Conservation (phyloP, 1,140 invertebrate species). For the Scylla paramamosain region DNA sequence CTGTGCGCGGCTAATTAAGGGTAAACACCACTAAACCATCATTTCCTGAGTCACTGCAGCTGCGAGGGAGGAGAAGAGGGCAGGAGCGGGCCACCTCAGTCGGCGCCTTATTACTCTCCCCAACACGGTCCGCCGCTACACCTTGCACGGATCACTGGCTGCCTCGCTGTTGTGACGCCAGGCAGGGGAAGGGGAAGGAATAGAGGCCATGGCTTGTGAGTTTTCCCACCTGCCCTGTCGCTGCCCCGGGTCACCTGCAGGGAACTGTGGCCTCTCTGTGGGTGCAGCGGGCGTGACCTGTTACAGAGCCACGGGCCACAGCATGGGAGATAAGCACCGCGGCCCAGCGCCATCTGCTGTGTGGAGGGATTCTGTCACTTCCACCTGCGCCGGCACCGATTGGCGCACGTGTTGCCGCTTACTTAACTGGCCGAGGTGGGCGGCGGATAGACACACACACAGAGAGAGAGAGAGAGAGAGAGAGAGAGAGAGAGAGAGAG, state of each 20-base stretch:
- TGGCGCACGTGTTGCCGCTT: no score
- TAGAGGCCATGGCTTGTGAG: neutral
- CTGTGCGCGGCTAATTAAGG: no score
- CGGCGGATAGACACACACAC: neutral
- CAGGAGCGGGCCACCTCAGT: neutral
- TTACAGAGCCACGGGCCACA: no score
- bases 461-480: slow-evolving; percentile 18
- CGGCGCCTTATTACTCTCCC: neutral
- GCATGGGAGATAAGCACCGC: neutral
- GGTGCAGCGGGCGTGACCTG: neutral
- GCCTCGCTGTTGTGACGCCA: neutral
- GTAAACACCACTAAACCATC: neutral
- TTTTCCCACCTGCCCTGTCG: neutral
- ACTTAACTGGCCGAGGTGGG: no score
- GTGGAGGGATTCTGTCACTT: no score
- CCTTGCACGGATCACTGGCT: neutral
- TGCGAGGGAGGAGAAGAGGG: neutral
- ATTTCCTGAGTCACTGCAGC: neutral
- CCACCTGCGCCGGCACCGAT: no score
- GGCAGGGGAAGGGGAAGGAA: neutral
- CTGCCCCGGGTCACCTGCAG: neutral
- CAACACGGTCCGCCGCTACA: neutral
- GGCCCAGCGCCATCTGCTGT: neutral
- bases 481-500: neutral
- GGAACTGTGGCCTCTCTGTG: neutral